Evolutionary conservation across 2,797 vertebrate species (phyloP), one percentile per base, ranked within the genome.

Genomic region (Coregonus sp.): DNA sequence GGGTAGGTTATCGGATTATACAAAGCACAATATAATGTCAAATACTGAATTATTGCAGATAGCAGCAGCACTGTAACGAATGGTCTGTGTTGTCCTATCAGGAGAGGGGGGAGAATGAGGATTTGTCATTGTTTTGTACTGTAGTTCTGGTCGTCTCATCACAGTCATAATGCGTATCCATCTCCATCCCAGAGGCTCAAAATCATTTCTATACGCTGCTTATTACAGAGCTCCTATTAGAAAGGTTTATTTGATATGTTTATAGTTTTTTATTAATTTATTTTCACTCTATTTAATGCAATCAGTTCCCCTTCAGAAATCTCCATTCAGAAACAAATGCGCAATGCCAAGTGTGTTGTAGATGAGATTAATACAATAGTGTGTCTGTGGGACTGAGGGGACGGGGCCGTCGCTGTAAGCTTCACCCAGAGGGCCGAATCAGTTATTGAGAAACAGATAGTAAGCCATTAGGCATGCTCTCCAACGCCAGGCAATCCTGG

Each of bases 391-490:
- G 20, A 75, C 75, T 61, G 61, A 25, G 20, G 74, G 18, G 71
- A 73, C 68, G 47, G 9, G 66, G 70, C 70, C 80, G 73, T 78
- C 70, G 11, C 40, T 47, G 40, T 47, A 47, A 66, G 75, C 70
- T 82, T 76, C 78, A 85, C 75, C 69, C 82, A 75, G 65, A 78
- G 67, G 77, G 69, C 75, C 76, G 29, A 54, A 75, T 75, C 81
- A 80, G 81, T 69, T 40, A 66, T 81, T 83, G 75, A 75, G 67
- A 40, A 73, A 47, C 72, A 77, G n/a, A 69, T 67, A 54, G 47
- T 15, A n/a, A 76, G 70, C 73, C 78, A 79, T 85, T 78, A 82
- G 77, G 77, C 80, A 73, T 72, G 68, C 66, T 75, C 75, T 76
- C 33, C 77, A 80, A 79, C 18, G 31, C 68, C 69, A 66, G 35